phyloP scores from a whole-genome alignment of 2,797 vertebrate species.

The Furcifer pardalis region DNA sequence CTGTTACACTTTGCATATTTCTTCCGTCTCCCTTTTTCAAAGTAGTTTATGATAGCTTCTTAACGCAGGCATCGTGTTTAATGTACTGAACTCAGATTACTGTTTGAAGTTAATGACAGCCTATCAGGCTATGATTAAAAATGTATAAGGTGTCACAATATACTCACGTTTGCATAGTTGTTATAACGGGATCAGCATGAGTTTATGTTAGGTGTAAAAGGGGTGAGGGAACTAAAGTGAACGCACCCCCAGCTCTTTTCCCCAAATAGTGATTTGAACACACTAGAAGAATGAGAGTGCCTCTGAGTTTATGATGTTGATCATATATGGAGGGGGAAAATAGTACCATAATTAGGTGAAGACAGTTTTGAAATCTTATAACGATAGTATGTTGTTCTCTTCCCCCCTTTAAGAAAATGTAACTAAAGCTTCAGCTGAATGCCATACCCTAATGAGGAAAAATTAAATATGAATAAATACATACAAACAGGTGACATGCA shows the following conservation, averaged over 20 bases:
- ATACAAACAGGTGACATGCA: neutral
- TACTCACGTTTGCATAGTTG: conserved; percentile 50
- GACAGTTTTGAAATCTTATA: conserved; percentile 6
- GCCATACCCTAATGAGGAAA: neutral
- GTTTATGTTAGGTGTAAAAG: conserved; percentile 36
- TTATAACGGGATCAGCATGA: conserved; percentile 39
- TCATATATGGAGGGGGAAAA: neutral
- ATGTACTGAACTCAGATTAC: conserved; percentile 66
- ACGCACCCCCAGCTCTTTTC: neutral
- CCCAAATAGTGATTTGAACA: conserved; percentile 34
- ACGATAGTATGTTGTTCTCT: neutral
- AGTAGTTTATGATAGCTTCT: conserved; percentile 62
- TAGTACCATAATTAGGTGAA: conserved; percentile 7
- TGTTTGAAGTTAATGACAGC: conserved; percentile 73
- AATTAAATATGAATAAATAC: too few species aligned
- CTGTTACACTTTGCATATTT: conserved; percentile 53
- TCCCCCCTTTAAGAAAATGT: conserved; percentile 14
- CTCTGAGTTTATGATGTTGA: neutral
- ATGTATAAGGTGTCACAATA: conserved; percentile 68
- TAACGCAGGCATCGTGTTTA: conserved; percentile 69
- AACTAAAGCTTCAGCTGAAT: neutral
- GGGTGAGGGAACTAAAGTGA: neutral
- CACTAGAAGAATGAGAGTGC: neutral
- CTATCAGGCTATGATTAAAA: conserved; percentile 70
- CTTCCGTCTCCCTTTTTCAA: conserved; percentile 37